Percentiles rank a stretch among this genome's conserved stretches.
Evolutionary conservation across 2,113 vertebrate genomes (phyloP).

Genomic region (Pithys albifrons): DNA sequence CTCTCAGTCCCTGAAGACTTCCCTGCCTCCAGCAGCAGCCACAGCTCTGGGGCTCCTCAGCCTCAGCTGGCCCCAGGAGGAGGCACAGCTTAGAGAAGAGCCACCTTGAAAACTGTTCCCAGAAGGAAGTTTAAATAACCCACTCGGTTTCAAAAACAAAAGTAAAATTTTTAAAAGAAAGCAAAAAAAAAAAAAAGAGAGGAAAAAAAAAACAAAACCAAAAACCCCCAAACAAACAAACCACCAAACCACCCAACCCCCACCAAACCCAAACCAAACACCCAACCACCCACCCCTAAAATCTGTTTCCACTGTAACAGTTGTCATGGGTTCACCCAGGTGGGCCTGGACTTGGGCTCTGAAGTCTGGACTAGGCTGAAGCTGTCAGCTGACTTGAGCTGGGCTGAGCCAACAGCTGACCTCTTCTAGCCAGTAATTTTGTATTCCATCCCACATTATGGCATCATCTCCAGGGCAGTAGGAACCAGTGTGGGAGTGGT

Average conservation of each 20-base stretch:
- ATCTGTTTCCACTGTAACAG: not conserved
- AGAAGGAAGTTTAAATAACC: not conserved
- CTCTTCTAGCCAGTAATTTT: too few relatives aligned
- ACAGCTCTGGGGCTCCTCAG: not conserved
- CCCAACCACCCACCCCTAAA: rapidly evolving
- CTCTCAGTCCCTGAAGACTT: not conserved
- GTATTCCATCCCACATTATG: too few relatives aligned
- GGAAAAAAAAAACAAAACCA: too few relatives aligned
- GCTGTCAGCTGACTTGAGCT: too few relatives aligned
- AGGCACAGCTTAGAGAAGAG: not conserved
- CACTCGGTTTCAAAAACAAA: not conserved
- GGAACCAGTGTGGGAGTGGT: too few relatives aligned
- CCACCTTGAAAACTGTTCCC: not conserved
- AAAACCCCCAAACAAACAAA: not conserved
- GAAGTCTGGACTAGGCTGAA: too few relatives aligned
- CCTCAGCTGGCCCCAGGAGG: not conserved
- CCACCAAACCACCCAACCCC: too few relatives aligned
- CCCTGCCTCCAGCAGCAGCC: not conserved
- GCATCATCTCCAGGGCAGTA: too few relatives aligned
- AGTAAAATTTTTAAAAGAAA: not conserved
- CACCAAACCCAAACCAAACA: not conserved
- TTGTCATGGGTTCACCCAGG: too few relatives aligned
- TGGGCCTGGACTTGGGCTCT: too few relatives aligned
- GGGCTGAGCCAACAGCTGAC: too few relatives aligned
- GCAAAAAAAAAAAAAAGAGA: not conserved